phyloP scores from a whole-genome alignment of 37 sponge, comb jelly and placozoan genomes.

The Tethya wilhelma region DNA sequence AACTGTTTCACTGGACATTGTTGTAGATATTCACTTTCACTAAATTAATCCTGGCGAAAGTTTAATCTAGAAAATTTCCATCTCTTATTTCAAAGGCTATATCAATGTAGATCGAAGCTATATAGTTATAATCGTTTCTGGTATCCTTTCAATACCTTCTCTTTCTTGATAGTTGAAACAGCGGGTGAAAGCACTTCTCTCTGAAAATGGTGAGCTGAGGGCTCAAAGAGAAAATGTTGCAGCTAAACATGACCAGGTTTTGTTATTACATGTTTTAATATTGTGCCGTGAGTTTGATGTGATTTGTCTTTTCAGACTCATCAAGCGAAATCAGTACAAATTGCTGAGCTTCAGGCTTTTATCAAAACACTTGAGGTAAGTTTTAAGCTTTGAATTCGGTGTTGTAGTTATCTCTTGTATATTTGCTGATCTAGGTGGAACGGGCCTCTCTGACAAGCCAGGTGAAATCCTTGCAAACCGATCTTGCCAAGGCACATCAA shows the following conservation, averaged over 20 bases:
- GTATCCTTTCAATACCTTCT: too few relatives aligned
- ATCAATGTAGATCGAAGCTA: too few relatives aligned
- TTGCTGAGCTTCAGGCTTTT: slow-evolving; percentile 32
- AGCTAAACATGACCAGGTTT: slow-evolving; percentile 22
- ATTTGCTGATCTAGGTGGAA: slow-evolving; percentile 21
- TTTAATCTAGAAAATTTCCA: too few relatives aligned
- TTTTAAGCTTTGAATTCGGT: not conserved
- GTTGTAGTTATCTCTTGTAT: not conserved
- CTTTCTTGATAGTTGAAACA: slow-evolving; percentile 40
- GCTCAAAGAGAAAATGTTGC: slow-evolving; percentile 9
- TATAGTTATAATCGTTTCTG: too few relatives aligned
- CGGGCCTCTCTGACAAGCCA: slow-evolving; percentile 23
- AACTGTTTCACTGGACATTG: too few relatives aligned
- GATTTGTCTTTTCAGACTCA: slow-evolving; percentile 2
- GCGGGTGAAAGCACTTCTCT: slow-evolving; percentile 19
- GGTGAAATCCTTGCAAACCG: slow-evolving; percentile 16
- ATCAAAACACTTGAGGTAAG: slow-evolving; percentile 34
- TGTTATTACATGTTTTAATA: too few relatives aligned
- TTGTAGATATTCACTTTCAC: too few relatives aligned
- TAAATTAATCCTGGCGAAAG: too few relatives aligned
- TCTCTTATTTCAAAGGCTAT: too few relatives aligned
- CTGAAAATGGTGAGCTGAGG: slow-evolving; percentile 38
- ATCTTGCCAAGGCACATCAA: slow-evolving; percentile 25
- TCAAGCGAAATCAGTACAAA: slow-evolving; percentile 3
- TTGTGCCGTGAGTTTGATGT: too few relatives aligned